Evolutionary conservation across 2,888 invertebrate species (phyloP).

Genomic region (Ramazzottius varieornatus): DNA sequence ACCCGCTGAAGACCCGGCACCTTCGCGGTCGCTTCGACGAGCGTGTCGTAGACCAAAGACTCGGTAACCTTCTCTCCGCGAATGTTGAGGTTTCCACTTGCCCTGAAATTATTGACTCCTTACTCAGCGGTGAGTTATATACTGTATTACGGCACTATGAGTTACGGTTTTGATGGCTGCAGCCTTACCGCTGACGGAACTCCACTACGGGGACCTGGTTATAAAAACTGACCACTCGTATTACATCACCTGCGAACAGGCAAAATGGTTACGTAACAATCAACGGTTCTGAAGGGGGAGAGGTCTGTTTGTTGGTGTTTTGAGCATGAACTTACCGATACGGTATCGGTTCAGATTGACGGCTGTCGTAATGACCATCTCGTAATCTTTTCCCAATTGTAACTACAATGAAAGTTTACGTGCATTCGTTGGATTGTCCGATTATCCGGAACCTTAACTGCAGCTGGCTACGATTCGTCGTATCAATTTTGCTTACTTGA

Average conservation of each 20-base stretch:
- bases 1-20: neutral
- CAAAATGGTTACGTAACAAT: neutral
- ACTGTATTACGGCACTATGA: no score
- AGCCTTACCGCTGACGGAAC: neutral
- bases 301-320: no score
- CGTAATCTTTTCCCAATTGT: neutral
- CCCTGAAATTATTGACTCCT: no score
- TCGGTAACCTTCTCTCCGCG: neutral
- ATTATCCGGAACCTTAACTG: no score
- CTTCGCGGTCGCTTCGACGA: neutral
- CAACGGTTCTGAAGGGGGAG: no score
- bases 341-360: neutral
- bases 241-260: neutral
- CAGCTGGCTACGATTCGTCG: no score
- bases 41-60: neutral
- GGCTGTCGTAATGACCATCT: neutral
- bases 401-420: neutral
- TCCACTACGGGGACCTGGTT: neutral
- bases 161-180: no score
- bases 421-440: no score
- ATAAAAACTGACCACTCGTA: neutral
- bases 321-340: neutral
- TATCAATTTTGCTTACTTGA: constrained; percentile 15
- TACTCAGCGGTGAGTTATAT: no score
- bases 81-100: neutral